Evolutionary conservation across 1,140 invertebrate genomes (phyloP), one percentile per base, ranked within the genome.

Genomic region (Zelostemma sp.): DNA sequence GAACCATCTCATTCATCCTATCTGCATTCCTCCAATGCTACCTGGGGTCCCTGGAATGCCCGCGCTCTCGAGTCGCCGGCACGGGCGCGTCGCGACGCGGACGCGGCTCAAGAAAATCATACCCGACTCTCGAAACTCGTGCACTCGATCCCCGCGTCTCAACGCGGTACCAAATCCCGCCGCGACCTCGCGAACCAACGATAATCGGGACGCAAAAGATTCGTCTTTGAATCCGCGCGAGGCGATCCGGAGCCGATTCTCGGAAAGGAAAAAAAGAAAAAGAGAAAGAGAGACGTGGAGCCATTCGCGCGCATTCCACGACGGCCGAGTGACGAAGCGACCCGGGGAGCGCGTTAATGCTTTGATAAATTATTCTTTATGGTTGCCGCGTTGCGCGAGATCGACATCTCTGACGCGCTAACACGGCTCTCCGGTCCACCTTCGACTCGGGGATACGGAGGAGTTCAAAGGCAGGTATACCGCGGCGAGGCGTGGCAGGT

Each of bases 1-100:
- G 80, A 77, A 80, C 80, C 76, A 78, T 78, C 78, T 82, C 80
- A 83, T 83, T 83, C 80, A 83, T 81, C 75, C 78, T 73, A 82
- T 82, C 81, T 83, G 75, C 80, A 83, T 83, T 83, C 80, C 80
- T 75, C 69, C 73, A 68, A 75, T 77, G 80, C 80, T 81, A 82
- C 80, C 80, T 82, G 81, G 78, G 74, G 70, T 73, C 75, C 68
- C 55, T 81, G 79, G 79, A 83, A 83, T 83, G 76, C n/a, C n/a
- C n/a, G n/a, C n/a, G n/a, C n/a, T n/a, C n/a, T n/a, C n/a, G n/a
- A n/a, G n/a, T n/a, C n/a, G n/a, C n/a, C n/a, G n/a, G n/a, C n/a
- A n/a, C n/a, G n/a, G n/a, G n/a, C n/a, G n/a, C n/a, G n/a, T n/a
- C n/a, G n/a, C n/a, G n/a, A n/a, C n/a, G n/a, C n/a, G n/a, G n/a